Conservation (phyloP, 1,140 invertebrate species). For the Orchestia grillus region DNA sequence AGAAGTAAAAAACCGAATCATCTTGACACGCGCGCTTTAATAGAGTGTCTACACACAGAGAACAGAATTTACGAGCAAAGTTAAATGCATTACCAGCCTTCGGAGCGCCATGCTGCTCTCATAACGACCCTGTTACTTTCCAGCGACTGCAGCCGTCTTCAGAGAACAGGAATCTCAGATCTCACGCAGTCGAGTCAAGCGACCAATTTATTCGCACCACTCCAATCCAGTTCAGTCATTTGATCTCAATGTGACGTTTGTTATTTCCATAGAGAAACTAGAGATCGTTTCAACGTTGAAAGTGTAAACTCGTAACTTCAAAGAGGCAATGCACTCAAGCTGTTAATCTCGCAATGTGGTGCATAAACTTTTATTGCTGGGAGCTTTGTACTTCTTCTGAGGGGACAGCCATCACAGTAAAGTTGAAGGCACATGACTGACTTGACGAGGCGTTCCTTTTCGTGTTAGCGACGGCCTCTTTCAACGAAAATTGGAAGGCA, state of each 20-base stretch:
- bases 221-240: background rate
- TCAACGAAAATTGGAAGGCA: background rate
- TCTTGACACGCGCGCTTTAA: background rate
- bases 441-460: background rate
- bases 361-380: background rate
- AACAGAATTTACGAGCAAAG: background rate
- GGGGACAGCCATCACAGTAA: background rate
- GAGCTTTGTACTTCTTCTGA: background rate
- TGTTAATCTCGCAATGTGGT: constrained; percentile 7
- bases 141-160: background rate
- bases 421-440: background rate
- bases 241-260: background rate
- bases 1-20: background rate
- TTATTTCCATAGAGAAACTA: background rate
- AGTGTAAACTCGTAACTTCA: background rate
- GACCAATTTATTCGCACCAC: background rate
- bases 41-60: background rate
- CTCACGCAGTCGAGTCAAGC: background rate
- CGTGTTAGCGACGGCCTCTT: background rate
- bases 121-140: background rate
- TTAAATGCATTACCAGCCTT: background rate
- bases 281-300: background rate
- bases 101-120: background rate
- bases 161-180: background rate
- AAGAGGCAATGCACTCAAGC: background rate